Evolutionary conservation across 2,888 invertebrate species (phyloP).

Genomic region (Sesia bembeciformis): DNA sequence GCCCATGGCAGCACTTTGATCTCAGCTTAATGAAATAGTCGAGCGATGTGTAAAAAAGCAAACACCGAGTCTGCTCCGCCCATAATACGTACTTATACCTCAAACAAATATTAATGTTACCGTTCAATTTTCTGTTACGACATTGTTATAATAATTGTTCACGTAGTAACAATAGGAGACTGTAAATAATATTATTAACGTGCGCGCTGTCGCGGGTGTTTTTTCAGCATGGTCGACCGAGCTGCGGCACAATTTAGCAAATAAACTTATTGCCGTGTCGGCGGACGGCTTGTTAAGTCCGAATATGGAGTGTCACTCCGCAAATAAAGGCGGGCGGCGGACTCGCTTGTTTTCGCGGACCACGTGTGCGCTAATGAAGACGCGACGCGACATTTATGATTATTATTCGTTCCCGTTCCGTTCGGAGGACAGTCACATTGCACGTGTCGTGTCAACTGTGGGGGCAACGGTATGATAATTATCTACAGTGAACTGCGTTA

Average conservation of each 20-base stretch:
- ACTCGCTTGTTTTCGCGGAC: slow-evolving; percentile 23
- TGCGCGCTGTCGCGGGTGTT: too few relatives aligned
- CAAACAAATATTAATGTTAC: too few relatives aligned
- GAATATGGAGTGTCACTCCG: slow-evolving; percentile 30
- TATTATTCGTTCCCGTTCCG: slow-evolving; percentile 19
- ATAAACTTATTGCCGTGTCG: slow-evolving; percentile 36
- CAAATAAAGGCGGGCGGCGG: slow-evolving; percentile 24
- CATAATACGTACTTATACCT: too few relatives aligned
- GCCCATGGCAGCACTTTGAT: slow-evolving; percentile 9
- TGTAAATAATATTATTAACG: too few relatives aligned
- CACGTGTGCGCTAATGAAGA: slow-evolving; percentile 46
- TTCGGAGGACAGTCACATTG: slow-evolving; percentile 15
- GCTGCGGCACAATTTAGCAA: slow-evolving; percentile 24
- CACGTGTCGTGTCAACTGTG: slow-evolving; percentile 7
- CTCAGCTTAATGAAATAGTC: slow-evolving; percentile 1
- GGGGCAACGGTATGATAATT: background rate
- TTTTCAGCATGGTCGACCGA: background rate
- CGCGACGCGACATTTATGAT: slow-evolving; percentile 25
- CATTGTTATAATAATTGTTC: too few relatives aligned
- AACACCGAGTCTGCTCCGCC: background rate
- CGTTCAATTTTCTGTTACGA: too few relatives aligned
- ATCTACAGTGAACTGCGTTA: background rate
- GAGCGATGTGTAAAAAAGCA: background rate
- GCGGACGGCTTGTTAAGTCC: slow-evolving; percentile 22
- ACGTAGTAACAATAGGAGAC: too few relatives aligned